Percentiles rank a stretch among this genome's conserved stretches.
These are phyloP conservation scores for Athetis lepigone DNA, from an alignment of 2,888 invertebrate genomes.

Conservation along the genomic window DNA sequence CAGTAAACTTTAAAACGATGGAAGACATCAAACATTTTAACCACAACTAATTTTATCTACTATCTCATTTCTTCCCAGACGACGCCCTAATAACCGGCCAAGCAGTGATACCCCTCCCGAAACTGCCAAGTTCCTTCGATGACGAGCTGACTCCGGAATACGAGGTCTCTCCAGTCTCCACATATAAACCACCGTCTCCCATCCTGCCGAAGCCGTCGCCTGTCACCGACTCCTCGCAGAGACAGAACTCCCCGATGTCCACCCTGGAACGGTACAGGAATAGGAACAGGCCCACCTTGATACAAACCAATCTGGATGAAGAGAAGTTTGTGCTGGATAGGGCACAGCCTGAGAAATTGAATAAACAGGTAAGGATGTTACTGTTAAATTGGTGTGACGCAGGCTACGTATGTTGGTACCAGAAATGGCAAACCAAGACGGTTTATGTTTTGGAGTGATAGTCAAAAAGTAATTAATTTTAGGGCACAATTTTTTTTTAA, in stretches of 20 bases:
- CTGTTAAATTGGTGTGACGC: background rate
- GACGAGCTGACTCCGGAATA: constrained; percentile 81
- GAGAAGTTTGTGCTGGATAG: constrained; percentile 94
- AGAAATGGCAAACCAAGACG: too few relatives aligned
- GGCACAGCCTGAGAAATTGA: constrained; percentile 90
- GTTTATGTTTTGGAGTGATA: too few relatives aligned
- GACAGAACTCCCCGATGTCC: constrained; percentile 83
- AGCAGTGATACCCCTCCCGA: constrained; percentile 92
- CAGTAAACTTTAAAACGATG: too few relatives aligned
- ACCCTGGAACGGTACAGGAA: constrained; percentile 87
- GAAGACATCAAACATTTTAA: too few relatives aligned
- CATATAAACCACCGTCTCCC: constrained; percentile 81
- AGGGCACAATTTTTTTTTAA: too few relatives aligned
- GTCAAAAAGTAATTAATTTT: too few relatives aligned
- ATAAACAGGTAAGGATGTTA: constrained; percentile 81
- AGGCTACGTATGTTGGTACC: background rate
- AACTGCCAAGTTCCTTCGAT: constrained; percentile 90
- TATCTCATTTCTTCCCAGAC: constrained; percentile 83
- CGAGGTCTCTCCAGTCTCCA: constrained; percentile 74
- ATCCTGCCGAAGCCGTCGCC: constrained; percentile 77
- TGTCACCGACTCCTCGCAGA: constrained; percentile 68
- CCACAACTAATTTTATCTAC: too few relatives aligned
- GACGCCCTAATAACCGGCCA: constrained; percentile 92
- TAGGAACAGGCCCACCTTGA: constrained; percentile 81
- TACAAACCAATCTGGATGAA: constrained; percentile 87